Conservation (phyloP, 2,797 vertebrate genomes). For the Smutsia temminckii region DNA sequence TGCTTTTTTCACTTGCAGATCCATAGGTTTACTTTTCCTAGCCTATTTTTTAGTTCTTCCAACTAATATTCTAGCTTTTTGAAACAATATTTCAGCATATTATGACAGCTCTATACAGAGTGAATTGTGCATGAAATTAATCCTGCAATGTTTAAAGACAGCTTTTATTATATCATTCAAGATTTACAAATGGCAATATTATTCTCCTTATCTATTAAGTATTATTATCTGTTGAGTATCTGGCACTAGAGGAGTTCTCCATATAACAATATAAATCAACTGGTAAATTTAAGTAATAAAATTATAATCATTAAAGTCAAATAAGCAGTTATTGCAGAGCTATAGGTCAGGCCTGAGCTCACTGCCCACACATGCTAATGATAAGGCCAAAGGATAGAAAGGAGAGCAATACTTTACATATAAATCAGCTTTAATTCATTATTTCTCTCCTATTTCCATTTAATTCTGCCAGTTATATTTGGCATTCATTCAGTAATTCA, state of each 20-base stretch:
- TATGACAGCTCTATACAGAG: not conserved
- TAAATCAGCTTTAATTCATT: not conserved
- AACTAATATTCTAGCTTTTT: not conserved
- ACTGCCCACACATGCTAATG: not conserved
- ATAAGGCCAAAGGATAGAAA: not conserved
- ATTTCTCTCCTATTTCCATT: not conserved
- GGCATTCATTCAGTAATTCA: not conserved
- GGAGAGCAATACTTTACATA: not conserved
- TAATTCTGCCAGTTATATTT: not conserved
- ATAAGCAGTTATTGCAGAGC: not conserved
- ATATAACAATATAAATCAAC: not conserved
- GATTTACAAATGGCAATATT: not conserved
- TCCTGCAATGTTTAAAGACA: not conserved
- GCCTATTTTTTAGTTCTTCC: not conserved
- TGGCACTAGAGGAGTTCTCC: not conserved
- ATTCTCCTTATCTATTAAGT: not conserved
- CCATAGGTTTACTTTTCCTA: not conserved
- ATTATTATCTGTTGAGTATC: not conserved
- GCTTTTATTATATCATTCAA: not conserved
- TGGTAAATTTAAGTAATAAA: not conserved
- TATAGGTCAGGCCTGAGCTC: not conserved
- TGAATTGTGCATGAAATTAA: slow-evolving; percentile 29
- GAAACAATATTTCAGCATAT: not conserved
- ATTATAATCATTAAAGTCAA: not conserved
- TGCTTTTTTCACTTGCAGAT: not conserved